Base-by-base conservation (phyloP, 1,140 invertebrate genomes). In the Temnothorax nylanderi region DNA sequence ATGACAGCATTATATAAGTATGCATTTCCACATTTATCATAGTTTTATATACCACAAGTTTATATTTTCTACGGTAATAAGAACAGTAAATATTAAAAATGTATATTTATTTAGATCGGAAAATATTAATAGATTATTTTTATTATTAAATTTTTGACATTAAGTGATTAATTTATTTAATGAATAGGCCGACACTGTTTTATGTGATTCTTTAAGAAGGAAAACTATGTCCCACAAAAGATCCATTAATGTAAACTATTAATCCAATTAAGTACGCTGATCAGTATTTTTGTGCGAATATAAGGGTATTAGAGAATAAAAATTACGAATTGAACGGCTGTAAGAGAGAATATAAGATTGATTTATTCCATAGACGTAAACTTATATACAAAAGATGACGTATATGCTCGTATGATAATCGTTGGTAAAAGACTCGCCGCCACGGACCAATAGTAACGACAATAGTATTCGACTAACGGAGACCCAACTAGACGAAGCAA, bases 351-450 rank as follows among this genome's bases (percentile, higher is more conserved):
- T 94, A 93, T 94, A 94, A 94, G 93, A 93, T 93, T 93, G 93
- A 93, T 95, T 95, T 95, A 95, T 95, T 95, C 92, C 93, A 94
- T 95, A 93, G 93, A 94, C 92, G 93, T 94, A 94, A 93, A 94
- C 91, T 94, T 95, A 94, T 94, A 95, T 95, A 95, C 94, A 95
- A 94, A 95, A 95, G 93, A 94, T 94, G 94, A 95, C 92, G 92
- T 93, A 92, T 94, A 92, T 91, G 90, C 90, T 92, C 86, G 64
- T 87, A 92, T 90, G 76, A 89, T 89, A 85, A 80, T 89, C 86
- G 80, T 91, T 88, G 88, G 82, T 87, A 93, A 93, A 90, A 81
- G 80, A 90, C 88, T 91, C 89, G 87, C 89, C 87, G 89, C 91
- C 91, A 92, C 81, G 91, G 92, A 94, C 86, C 92, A 88, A 92